phyloP scores from a whole-genome alignment of 2,113 vertebrate species.

The Cyprinus carpio region DNA sequence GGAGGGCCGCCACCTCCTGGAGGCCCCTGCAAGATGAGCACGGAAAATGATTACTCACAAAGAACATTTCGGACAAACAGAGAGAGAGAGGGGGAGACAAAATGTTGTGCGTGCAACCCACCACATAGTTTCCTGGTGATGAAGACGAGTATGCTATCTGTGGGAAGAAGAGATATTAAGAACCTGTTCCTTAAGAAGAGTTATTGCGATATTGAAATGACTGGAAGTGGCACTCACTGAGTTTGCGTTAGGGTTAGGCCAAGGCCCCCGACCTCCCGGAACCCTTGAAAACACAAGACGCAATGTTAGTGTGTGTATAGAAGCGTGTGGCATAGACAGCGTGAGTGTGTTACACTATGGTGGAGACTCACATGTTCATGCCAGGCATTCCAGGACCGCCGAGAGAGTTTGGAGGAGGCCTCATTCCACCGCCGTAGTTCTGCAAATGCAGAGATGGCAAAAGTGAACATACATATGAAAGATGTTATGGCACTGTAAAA shows the following conservation, averaged over 20 bases:
- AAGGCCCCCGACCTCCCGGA: slow-evolving; percentile 82
- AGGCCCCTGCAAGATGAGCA: slow-evolving; percentile 77
- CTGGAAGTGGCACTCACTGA: slow-evolving; percentile 70
- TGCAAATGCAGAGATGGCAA: slow-evolving; percentile 53
- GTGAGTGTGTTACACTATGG: too few relatives aligned
- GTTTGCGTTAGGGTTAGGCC: slow-evolving; percentile 80
- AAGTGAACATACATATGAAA: neutral
- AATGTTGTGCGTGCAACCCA: slow-evolving; percentile 69
- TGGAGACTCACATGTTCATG: slow-evolving; percentile 79
- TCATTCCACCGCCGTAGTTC: slow-evolving; percentile 77
- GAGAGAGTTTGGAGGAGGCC: slow-evolving; percentile 78
- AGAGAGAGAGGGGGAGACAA: neutral
- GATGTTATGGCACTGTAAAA: neutral
- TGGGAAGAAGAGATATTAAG: slow-evolving; percentile 12
- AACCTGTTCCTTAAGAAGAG: neutral
- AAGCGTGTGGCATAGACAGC: neutral
- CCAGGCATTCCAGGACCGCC: slow-evolving; percentile 75
- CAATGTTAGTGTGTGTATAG: neutral
- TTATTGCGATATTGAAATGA: neutral
- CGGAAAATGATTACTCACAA: neutral
- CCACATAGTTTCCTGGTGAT: slow-evolving; percentile 91
- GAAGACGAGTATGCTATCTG: slow-evolving; percentile 91
- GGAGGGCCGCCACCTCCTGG: slow-evolving; percentile 87
- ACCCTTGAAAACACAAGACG: slow-evolving; percentile 72
- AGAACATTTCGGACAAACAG: neutral